These are phyloP conservation scores for Dynastes hyllus DNA, from an alignment of 2,888 invertebrate species.

Conservation along the genomic window DNA sequence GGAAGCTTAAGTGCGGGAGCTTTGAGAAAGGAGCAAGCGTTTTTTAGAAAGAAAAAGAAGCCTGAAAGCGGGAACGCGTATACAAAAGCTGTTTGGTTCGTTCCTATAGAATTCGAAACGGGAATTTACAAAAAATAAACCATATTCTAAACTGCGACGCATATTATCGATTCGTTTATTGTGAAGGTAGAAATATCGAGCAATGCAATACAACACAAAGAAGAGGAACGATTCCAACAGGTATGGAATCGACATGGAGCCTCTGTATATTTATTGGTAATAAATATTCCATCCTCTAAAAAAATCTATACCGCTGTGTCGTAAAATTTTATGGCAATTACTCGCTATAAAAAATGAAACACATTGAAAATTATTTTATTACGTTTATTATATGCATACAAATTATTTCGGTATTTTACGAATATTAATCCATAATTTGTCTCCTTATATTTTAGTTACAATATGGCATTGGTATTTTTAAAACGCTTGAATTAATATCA, in stretches of 20 bases:
- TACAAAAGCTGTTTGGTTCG: slow-evolving; percentile 1
- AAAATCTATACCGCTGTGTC: no score
- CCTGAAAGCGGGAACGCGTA: not conserved
- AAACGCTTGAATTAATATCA: no score
- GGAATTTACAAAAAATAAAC: not conserved
- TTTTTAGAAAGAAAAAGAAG: not conserved
- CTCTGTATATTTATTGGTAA: no score
- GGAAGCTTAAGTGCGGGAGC: not conserved
- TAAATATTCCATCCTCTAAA: no score
- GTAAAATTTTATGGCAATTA: no score
- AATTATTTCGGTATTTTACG: no score
- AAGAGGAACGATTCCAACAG: not conserved
- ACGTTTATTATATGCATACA: no score
- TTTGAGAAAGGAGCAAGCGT: not conserved
- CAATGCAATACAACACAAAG: not conserved
- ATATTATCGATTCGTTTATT: slow-evolving; percentile 2
- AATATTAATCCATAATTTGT: no score
- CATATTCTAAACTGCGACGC: not conserved
- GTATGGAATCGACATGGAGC: not conserved
- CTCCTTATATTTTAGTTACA: no score
- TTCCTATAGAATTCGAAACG: not conserved
- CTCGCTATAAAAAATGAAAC: no score
- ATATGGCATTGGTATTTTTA: no score
- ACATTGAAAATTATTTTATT: no score
- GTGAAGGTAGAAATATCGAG: not conserved